Evolutionary conservation across 1,140 invertebrate species (phyloP).

Genomic region (Anagrus nilaparvatae): DNA sequence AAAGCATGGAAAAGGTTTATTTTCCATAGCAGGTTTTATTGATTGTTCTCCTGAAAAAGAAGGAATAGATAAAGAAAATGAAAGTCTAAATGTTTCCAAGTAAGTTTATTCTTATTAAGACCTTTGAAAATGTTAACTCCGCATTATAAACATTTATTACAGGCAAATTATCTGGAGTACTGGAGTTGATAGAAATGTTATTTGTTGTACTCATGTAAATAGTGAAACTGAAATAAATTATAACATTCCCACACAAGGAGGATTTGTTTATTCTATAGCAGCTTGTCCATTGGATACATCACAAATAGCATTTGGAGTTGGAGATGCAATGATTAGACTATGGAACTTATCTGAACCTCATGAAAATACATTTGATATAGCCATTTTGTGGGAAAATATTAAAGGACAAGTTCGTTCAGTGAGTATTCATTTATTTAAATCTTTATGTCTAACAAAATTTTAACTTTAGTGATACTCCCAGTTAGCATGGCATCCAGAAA

Average conservation of each 20-base stretch:
- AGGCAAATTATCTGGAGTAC: conserved; percentile 47
- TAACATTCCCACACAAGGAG: conserved; percentile 53
- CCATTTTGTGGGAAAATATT: conserved; percentile 56
- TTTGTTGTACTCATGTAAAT: conserved; percentile 45
- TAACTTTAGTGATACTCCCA: conserved; percentile 21
- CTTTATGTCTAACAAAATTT: too few relatives aligned
- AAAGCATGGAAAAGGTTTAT: conserved; percentile 43
- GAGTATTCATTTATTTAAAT: conserved; percentile 23
- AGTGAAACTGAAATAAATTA: conserved; percentile 31
- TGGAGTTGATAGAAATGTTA: conserved; percentile 52
- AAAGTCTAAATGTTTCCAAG: conserved; percentile 13
- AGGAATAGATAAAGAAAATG: conserved; percentile 21
- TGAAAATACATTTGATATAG: conserved; percentile 41
- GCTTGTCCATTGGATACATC: conserved; percentile 59
- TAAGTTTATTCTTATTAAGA: too few relatives aligned
- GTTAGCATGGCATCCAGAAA: conserved; percentile 66
- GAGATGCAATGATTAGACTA: conserved; percentile 59
- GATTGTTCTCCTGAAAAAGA: conserved; percentile 5
- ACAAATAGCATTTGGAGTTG: conserved; percentile 57
- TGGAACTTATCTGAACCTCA: conserved; percentile 52
- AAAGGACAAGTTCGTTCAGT: conserved; percentile 60
- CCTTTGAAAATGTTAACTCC: too few relatives aligned
- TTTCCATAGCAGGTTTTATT: conserved; percentile 36
- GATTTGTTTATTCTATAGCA: conserved; percentile 53
- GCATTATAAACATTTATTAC: conserved; percentile 9